Conservation (phyloP, 1,140 invertebrate genomes). For the Eumaeus atala region DNA sequence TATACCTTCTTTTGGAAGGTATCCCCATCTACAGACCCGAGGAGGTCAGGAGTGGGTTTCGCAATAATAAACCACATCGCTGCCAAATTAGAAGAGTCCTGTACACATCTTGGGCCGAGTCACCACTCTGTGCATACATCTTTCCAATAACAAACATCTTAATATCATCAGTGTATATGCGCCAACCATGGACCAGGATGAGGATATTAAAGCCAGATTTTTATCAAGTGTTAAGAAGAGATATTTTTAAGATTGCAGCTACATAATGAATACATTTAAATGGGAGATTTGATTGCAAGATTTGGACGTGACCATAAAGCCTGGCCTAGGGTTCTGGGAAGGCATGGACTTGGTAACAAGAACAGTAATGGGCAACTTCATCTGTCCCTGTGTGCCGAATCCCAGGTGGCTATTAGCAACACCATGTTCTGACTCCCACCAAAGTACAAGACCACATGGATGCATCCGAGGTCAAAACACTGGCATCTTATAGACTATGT, state of each 20-base stretch:
- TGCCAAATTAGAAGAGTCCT: conserved; percentile 9
- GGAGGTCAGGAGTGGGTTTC: conserved; percentile 21
- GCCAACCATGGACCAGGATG: conserved; percentile 23
- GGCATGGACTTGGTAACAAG: conserved; percentile 30
- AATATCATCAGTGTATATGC: conserved; percentile 31
- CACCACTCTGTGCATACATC: conserved; percentile 20
- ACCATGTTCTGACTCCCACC: conserved; percentile 30
- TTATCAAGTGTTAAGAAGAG: too few relatives aligned
- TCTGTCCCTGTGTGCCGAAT: conserved; percentile 31
- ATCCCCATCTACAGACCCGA: conserved; percentile 11
- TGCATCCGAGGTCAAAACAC: conserved; percentile 30
- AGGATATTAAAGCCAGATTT: conserved; percentile 25
- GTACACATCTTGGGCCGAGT: conserved; percentile 21
- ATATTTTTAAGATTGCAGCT: too few relatives aligned
- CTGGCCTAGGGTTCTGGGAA: conserved; percentile 28
- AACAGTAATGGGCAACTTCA: conserved; percentile 30
- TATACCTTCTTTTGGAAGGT: too few relatives aligned
- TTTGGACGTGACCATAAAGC: conserved; percentile 25
- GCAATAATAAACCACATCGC: conserved; percentile 13
- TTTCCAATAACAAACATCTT: conserved; percentile 23
- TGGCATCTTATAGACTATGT: conserved; percentile 33
- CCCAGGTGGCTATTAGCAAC: conserved; percentile 25
- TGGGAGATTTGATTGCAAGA: conserved; percentile 31
- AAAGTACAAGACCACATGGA: conserved; percentile 33
- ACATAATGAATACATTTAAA: too few relatives aligned